These are phyloP conservation scores for Noctua fimbriata DNA, from an alignment of 2,888 invertebrate genomes.

Conservation along the genomic window DNA sequence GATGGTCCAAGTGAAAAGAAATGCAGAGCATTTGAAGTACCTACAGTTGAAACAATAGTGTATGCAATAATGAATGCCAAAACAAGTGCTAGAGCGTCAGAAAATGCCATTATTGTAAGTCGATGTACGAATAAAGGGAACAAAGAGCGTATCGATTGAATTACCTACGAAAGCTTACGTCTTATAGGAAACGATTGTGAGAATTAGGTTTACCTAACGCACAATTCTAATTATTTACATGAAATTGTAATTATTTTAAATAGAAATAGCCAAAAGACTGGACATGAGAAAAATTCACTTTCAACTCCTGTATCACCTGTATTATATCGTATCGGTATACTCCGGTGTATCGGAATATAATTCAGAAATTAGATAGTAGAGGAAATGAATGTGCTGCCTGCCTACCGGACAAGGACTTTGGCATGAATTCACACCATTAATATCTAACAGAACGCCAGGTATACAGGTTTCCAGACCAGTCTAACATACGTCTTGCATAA, in stretches of 20 bases:
- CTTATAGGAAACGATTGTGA: constrained; percentile 14
- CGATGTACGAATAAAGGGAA: constrained; percentile 12
- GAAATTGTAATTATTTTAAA: not conserved
- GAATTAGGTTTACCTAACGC: not conserved
- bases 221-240: not conserved
- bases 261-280: no score
- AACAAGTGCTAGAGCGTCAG: constrained; percentile 19
- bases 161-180: constrained; percentile 10
- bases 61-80: constrained; percentile 3
- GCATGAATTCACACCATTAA: constrained; percentile 31
- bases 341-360: not conserved
- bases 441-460: constrained; percentile 40
- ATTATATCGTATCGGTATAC: not conserved
- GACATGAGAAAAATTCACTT: not conserved
- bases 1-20: not conserved
- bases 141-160: constrained; percentile 40
- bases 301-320: not conserved
- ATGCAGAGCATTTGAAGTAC: not conserved
- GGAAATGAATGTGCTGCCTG: not conserved
- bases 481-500: constrained; percentile 57
- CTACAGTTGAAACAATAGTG: constrained; percentile 5
- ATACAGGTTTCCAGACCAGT: constrained; percentile 50
- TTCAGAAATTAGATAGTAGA: not conserved
- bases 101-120: constrained; percentile 24
- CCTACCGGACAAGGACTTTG: not conserved